Conservation (phyloP, 2,888 invertebrate species). For the Drosophila anomelani region DNA sequence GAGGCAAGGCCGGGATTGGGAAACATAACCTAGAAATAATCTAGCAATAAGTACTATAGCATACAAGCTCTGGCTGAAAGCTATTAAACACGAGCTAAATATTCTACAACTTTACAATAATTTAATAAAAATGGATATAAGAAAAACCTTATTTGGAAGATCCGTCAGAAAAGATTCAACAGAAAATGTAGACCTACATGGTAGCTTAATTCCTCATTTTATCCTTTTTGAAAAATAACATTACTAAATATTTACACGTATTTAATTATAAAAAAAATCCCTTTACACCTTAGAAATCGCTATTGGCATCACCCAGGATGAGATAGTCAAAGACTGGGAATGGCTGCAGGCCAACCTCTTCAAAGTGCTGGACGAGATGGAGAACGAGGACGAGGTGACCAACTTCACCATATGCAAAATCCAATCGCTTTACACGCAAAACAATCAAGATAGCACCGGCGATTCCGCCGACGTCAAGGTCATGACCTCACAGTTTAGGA, state of each 20-base stretch:
- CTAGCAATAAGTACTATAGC: neutral
- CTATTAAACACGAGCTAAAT: too few relatives aligned
- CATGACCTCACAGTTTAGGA: constrained; percentile 94
- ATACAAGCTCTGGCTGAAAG: neutral
- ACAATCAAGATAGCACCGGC: constrained; percentile 83
- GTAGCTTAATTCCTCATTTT: neutral
- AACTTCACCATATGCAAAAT: constrained; percentile 98
- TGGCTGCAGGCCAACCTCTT: constrained; percentile 96
- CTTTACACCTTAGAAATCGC: constrained; percentile 90
- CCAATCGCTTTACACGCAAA: constrained; percentile 95
- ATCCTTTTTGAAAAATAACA: neutral
- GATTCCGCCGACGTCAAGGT: constrained; percentile 87
- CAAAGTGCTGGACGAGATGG: constrained; percentile 94
- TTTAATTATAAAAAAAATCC: neutral
- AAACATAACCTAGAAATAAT: neutral
- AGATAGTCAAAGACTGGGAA: constrained; percentile 96
- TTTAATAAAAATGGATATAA: too few relatives aligned
- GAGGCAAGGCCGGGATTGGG: constrained; percentile 2
- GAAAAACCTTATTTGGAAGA: too few relatives aligned
- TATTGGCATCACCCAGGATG: constrained; percentile 93
- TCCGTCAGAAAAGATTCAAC: too few relatives aligned
- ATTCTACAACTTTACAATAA: too few relatives aligned
- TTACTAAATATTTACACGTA: neutral
- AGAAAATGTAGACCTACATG: too few relatives aligned
- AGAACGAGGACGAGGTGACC: constrained; percentile 96